phyloP scores from a whole-genome alignment of 2,888 invertebrate genomes.

The Malachius bipustulatus region DNA sequence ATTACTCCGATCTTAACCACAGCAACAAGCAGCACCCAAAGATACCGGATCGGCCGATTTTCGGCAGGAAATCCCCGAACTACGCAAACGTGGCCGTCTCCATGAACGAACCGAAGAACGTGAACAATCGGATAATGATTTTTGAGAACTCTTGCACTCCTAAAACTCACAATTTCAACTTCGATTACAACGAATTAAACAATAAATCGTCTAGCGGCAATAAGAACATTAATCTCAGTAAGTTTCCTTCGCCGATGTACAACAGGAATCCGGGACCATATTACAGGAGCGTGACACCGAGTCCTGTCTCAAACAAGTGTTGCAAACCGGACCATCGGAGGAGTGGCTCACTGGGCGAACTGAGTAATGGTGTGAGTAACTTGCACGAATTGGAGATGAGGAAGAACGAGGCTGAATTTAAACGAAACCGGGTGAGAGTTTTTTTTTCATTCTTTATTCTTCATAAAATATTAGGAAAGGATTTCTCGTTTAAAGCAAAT shows the following conservation, averaged over 20 bases:
- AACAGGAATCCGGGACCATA: slow-evolving; percentile 38
- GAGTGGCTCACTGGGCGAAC: slow-evolving; percentile 31
- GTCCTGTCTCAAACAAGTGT: slow-evolving; percentile 27
- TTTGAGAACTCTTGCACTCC: slow-evolving; percentile 33
- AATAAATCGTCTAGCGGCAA: slow-evolving; percentile 27
- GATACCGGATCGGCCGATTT: slow-evolving; percentile 30
- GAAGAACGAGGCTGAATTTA: slow-evolving; percentile 38
- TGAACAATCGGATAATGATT: slow-evolving; percentile 33
- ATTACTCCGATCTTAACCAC: slow-evolving; percentile 35
- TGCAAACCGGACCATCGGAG: slow-evolving; percentile 25
- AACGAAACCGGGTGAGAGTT: slow-evolving; percentile 36
- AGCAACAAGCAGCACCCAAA: slow-evolving; percentile 32
- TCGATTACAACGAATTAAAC: slow-evolving; percentile 33
- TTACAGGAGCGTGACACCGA: slow-evolving; percentile 32
- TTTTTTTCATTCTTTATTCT: too few relatives aligned
- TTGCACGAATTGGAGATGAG: slow-evolving; percentile 26
- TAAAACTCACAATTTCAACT: slow-evolving; percentile 31
- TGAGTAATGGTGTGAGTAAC: slow-evolving; percentile 24
- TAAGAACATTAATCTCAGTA: slow-evolving; percentile 32
- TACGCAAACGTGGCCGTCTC: slow-evolving; percentile 36
- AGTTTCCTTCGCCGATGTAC: slow-evolving; percentile 41
- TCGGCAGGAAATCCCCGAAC: slow-evolving; percentile 29
- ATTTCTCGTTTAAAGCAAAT: too few relatives aligned
- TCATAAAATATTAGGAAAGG: too few relatives aligned
- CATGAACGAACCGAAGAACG: slow-evolving; percentile 35